Evolutionary conservation across 2,113 vertebrate genomes (phyloP), one percentile per base, ranked within the genome.

Genomic region (Tiliqua scincoides): DNA sequence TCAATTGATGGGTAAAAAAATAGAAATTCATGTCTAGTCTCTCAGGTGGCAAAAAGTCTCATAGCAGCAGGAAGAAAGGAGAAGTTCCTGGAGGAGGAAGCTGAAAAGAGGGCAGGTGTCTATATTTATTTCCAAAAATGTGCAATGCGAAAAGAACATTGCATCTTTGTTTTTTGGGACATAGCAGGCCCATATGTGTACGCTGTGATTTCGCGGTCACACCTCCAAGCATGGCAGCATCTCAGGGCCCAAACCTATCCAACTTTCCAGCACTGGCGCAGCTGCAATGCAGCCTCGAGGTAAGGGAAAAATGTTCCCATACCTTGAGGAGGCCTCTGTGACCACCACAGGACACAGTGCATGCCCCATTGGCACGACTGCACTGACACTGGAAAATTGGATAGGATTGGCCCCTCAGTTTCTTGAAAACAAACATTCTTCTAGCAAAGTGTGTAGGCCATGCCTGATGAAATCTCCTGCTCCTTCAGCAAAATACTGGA

Each of bases 391-490:
- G n/a, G n/a, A n/a, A n/a, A n/a, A n/a, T n/a, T n/a, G n/a, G n/a
- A n/a, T n/a, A n/a, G n/a, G n/a, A n/a, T n/a, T n/a, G n/a, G n/a
- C n/a, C n/a, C n/a, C 83, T 89, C 35, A 77, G 92, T 87, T 87
- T 86, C 4, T 40, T 65, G 48, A 35, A 89, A 88, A 93, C 9
- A 14, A 65, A 89, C 65, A 63, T 25, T 65, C 23, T 23, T 79
- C 75, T 71, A 70, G 25, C 40, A 72, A 71, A 62, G 18, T 40
- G 27, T 79, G 25, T 32, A 21, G 18, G 27, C 21, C 30, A 68
- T 21, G 6, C 21, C 65, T 40, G 20, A 18, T 37, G 32, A 43
- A 82, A 77, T 40, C 23, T 70, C 48, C 67, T 48, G 9, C 23
- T 27, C 6, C 40, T 86, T 71, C 6, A 5, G 30, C 43, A 48